Base-by-base conservation (phyloP, 2,888 invertebrate genomes). In the Phyllotreta cruciferae region DNA sequence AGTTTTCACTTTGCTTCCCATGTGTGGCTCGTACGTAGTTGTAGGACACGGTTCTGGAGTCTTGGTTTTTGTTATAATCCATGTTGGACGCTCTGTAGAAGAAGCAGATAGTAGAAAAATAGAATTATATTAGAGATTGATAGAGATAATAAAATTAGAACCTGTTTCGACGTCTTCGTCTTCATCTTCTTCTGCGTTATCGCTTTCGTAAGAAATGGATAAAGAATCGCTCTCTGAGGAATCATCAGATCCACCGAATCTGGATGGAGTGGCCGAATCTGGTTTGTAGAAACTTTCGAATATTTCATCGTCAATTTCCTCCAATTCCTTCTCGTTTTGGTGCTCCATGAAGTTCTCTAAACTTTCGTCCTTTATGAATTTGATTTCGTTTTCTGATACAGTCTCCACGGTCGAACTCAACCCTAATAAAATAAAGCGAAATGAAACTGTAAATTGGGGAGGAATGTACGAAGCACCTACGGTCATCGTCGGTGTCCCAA, bases 331-430 rank as follows among this genome's bases (percentile, higher is more conserved):
- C 24, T 24, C 24, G 24, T 24, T 24, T 24, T 24, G 24, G 24
- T 24, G 24, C 24, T 24, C 24, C 24, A 24, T 24, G 24, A 24
- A 3, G 4, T 24, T 24, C 24, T 24, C 24, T 24, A 24, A 3
- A 24, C 24, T 24, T 24, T 24, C 24, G 24, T 24, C 24, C 4
- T 24, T n/a, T 14, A 52, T 42, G 10, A 37, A 13, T 1, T 11
- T 35, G 7, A 38, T 47, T 41, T 67, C 64, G 10, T 64, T 61
- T 41, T 73, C 73, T 1, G 73, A 69, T 5, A 62, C 38, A 6
- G 71, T 64, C 54, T 70, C 70, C 13, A 70, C 41, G 3, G 72
- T 69, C n/a, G 69, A 66, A 35, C 67, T 70, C 7, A 66, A 45
- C 60, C 69, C 68, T 58, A 44, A 54, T 10, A 57, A 37, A 62